A percentile compares a stretch with the other conserved stretches of the same genome.
These are phyloP conservation scores for Leucoraja ocellata DNA, from an alignment of 2,797 vertebrate species.

Conservation along the genomic window DNA sequence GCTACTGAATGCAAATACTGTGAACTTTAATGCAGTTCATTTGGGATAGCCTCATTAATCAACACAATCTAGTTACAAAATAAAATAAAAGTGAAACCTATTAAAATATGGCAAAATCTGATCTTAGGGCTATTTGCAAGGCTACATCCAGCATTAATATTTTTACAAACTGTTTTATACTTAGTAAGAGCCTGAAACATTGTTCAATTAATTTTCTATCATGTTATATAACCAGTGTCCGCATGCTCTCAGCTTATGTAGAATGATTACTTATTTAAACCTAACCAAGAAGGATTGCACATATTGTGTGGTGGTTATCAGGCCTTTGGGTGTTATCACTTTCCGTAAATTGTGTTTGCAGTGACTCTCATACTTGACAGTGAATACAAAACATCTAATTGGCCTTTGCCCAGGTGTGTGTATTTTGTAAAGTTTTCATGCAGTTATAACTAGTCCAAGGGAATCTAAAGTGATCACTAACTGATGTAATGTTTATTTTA, in stretches of 20 bases:
- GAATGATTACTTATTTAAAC: not conserved
- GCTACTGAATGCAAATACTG: not conserved
- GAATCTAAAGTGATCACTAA: not conserved
- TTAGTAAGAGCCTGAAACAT: not conserved
- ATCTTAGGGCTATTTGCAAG: not conserved
- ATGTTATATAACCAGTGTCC: too few species aligned
- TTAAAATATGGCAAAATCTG: not conserved
- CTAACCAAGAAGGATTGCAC: not conserved
- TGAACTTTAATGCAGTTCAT: not conserved
- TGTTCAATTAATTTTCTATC: not conserved
- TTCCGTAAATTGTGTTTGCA: slow-evolving; percentile 18
- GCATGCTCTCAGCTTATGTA: not conserved
- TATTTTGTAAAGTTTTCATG: not conserved
- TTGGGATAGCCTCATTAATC: not conserved
- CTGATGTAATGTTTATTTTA: not conserved
- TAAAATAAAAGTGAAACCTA: not conserved
- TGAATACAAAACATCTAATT: not conserved
- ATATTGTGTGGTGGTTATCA: not conserved
- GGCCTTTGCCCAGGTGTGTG: not conserved
- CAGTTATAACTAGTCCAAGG: not conserved
- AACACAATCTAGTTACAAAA: not conserved
- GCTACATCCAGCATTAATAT: too few species aligned
- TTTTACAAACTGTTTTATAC: not conserved
- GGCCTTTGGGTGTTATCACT: slow-evolving; percentile 22
- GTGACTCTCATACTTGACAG: not conserved